These are phyloP conservation scores for Lepas anatifera DNA, from an alignment of 2,888 invertebrate genomes.

Conservation along the genomic window DNA sequence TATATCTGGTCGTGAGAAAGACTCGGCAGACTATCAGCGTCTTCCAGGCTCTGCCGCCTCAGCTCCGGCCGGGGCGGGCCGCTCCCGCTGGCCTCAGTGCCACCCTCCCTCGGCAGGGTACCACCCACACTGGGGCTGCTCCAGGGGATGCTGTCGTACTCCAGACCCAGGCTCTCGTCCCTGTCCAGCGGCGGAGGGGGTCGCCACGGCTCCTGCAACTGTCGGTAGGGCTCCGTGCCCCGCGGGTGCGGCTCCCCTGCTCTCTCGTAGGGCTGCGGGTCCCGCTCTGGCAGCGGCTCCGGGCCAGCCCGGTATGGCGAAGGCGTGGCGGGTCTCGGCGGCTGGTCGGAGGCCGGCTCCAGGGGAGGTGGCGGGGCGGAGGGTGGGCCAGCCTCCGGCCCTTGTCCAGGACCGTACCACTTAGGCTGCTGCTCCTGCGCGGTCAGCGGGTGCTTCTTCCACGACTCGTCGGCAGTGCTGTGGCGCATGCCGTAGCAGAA, in stretches of 20 bases:
- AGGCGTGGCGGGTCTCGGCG: not conserved
- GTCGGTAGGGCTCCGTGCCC: no score
- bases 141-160: not conserved
- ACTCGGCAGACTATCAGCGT: not conserved
- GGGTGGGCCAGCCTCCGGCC: not conserved
- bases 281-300: no score
- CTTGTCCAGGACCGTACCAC: not conserved
- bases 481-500: slow-evolving; percentile 75
- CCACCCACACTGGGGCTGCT: not conserved
- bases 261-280: no score
- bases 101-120: not conserved
- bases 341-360: not conserved
- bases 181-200: no score
- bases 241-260: no score
- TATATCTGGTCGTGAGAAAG: not conserved
- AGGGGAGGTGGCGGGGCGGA: not conserved
- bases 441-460: not conserved
- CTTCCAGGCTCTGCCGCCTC: not conserved
- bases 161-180: no score
- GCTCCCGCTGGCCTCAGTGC: no score
- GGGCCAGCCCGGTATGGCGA: no score
- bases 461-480: slow-evolving; percentile 17
- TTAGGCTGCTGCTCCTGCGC: not conserved
- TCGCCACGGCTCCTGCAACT: no score
- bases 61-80: not conserved